Conservation (phyloP, 2,797 vertebrate genomes). For the Phalloptychus januarius region DNA sequence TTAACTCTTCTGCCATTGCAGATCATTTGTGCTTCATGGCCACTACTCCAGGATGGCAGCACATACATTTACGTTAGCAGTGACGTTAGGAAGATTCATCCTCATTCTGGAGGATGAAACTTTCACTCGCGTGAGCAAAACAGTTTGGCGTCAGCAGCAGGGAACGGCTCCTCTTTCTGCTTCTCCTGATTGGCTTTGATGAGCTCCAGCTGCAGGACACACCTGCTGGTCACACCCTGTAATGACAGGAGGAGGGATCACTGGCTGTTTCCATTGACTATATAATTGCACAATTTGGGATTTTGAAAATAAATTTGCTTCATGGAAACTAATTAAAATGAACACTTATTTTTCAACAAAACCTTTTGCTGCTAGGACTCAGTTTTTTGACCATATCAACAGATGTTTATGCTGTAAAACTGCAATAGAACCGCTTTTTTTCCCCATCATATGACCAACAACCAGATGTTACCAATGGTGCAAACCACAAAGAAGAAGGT, state of each 20-base stretch:
- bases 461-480: too few relatives aligned
- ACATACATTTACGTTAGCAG: background rate
- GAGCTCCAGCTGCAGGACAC: background rate
- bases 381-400: too few relatives aligned
- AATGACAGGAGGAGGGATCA: background rate
- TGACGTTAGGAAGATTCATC: background rate
- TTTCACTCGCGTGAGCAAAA: background rate
- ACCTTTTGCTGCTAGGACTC: too few relatives aligned
- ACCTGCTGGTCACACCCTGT: background rate
- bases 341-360: too few relatives aligned
- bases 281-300: too few relatives aligned
- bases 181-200: background rate
- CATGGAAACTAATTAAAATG: too few relatives aligned
- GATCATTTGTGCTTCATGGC: background rate
- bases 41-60: background rate
- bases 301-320: too few relatives aligned
- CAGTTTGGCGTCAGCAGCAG: background rate
- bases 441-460: too few relatives aligned
- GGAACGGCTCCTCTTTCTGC: background rate
- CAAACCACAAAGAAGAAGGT: too few relatives aligned
- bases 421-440: too few relatives aligned
- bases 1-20: slow-evolving; percentile 5
- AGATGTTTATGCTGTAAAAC: too few relatives aligned
- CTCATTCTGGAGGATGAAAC: background rate
- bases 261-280: too few relatives aligned